A percentile compares a stretch with the other conserved stretches of the same genome.
phyloP scores from a whole-genome alignment of 2,888 invertebrate species.

The Tetragnatha montana region DNA sequence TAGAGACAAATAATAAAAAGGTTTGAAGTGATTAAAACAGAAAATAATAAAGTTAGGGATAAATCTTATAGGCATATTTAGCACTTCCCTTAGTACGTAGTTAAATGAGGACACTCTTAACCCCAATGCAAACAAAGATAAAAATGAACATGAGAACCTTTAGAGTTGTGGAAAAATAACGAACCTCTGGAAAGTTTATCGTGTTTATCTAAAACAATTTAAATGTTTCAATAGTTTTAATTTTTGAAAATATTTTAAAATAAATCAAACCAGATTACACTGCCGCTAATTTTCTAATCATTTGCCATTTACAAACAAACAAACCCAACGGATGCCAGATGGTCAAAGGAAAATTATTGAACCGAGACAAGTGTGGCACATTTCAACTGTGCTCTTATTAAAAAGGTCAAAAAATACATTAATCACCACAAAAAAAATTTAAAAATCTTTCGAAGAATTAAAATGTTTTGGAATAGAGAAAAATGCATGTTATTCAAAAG shows the following conservation, averaged over 20 bases:
- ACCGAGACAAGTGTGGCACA: neutral
- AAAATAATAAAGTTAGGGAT: too few relatives aligned
- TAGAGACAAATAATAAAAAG: too few relatives aligned
- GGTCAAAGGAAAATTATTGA: neutral
- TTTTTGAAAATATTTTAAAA: neutral
- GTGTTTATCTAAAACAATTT: too few relatives aligned
- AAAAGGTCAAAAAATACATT: too few relatives aligned
- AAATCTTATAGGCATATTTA: too few relatives aligned
- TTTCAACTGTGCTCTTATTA: too few relatives aligned
- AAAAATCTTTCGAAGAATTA: too few relatives aligned
- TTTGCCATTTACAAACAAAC: conserved; percentile 25
- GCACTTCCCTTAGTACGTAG: neutral
- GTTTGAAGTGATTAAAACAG: too few relatives aligned
- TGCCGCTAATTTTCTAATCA: conserved; percentile 2
- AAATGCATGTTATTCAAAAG: neutral
- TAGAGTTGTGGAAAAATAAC: neutral
- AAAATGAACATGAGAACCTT: neutral
- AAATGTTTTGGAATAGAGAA: too few relatives aligned
- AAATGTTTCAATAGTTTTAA: too few relatives aligned
- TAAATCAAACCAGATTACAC: neutral
- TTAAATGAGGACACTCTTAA: neutral
- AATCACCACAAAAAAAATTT: too few relatives aligned
- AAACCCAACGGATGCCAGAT: conserved; percentile 5
- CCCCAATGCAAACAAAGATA: neutral
- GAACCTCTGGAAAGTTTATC: too few relatives aligned